phyloP scores from a whole-genome alignment of 2,888 invertebrate species.

The Erebia ligea region DNA sequence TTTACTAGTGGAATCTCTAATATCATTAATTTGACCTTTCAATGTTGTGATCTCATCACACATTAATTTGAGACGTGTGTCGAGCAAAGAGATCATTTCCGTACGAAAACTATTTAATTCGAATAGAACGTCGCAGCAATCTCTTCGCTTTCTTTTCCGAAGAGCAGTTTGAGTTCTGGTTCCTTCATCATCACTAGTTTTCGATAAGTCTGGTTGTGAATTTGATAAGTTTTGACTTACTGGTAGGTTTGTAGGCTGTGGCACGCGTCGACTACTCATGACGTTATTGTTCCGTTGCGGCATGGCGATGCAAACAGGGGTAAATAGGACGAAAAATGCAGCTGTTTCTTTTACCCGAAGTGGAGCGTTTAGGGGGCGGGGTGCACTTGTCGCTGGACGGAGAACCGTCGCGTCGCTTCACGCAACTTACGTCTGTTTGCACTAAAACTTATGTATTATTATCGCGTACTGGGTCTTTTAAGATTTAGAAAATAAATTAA shows the following conservation, averaged over 20 bases:
- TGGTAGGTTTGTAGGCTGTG: not conserved
- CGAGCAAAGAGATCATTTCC: not conserved
- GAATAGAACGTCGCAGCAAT: not conserved
- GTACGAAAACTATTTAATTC: not conserved
- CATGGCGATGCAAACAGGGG: not conserved
- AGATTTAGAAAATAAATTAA: too few relatives aligned
- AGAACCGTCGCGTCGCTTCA: too few relatives aligned
- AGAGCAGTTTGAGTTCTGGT: not conserved
- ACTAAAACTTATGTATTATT: not conserved
- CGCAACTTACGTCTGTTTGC: too few relatives aligned
- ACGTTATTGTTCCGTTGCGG: not conserved
- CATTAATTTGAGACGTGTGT: not conserved
- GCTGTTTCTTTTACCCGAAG: not conserved
- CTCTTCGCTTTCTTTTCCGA: constrained; percentile 1
- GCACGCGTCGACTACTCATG: not conserved
- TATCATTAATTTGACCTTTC: constrained; percentile 6
- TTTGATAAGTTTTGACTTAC: constrained; percentile 1
- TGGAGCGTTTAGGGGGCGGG: too few relatives aligned
- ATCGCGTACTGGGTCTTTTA: too few relatives aligned
- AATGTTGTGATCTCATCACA: not conserved
- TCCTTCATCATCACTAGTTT: not conserved
- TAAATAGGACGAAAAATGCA: not conserved
- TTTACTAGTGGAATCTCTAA: constrained; percentile 2
- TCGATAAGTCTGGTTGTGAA: constrained; percentile 2
- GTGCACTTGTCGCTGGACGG: too few relatives aligned